Base-by-base conservation (phyloP, 2,797 vertebrate genomes). In the Darevskia mixta region DNA sequence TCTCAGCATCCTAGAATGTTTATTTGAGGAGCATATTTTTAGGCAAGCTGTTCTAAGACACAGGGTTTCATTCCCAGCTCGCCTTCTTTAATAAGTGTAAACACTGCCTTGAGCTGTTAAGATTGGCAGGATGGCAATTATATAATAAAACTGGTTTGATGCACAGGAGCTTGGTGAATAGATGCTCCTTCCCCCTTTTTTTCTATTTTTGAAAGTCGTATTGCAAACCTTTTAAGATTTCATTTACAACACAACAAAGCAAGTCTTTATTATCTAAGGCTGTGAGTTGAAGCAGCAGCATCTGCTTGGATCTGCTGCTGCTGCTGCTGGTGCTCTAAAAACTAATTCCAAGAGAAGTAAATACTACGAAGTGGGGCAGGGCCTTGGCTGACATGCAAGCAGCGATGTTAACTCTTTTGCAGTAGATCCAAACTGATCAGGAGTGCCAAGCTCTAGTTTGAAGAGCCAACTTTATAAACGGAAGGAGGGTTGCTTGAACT, bases 321-420 rank as follows among this genome's bases (percentile, higher is more conserved):
- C 64, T 43, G 49, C 79, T 77, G 76, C 49, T 55, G n/a, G n/a
- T n/a, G 49, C 49, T 55, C 49, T 55, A 23, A 66, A 43, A 80
- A 66, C 66, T 55, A 76, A 73, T 35, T 90, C 69, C 67, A 67
- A 66, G 15, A 45, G 27, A 76, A 38, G 25, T 15, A 43, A 27
- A 75, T 77, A n/a, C 79, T 67, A 15, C 8, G 77, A 2, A 55
- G 43, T 67, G 73, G 20, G 61, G 8, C 23, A 71, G 81, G 23
- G 4, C 2, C 55, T 18, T 10, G 73, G 27, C 35, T 76, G 73
- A 78, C 38, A n/a, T 27, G n/a, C n/a, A 61, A 77, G 49, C 35
- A 32, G 23, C 5, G 8, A 13, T 79, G 71, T 76, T 83, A 86
- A 76, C 72, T 83, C 58, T 88, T 86, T 80, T 79, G 35, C 38